Evolutionary conservation across 2,113 vertebrate species (phyloP), one percentile per base, ranked within the genome.

Genomic region (Ibidorhyncha struthersii): DNA sequence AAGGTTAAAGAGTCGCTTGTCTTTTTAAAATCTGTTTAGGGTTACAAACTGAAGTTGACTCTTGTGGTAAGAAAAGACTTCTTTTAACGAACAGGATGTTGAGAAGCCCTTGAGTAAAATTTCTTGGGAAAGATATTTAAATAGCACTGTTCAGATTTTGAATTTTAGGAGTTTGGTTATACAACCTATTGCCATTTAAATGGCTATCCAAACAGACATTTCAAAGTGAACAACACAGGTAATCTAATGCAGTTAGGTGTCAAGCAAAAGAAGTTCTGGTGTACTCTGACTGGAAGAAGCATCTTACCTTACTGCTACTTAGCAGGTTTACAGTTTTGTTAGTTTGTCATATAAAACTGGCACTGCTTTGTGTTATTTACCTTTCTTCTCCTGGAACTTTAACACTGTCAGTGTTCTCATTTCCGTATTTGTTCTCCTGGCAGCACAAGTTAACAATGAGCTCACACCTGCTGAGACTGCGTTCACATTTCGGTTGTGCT

Each of bases 381-480:
- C 73, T 94, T 89, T 59, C 38, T 89, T 80, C 56, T 94, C 89
- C 91, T 55, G 83, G 59, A 94, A 92, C 72, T 85, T 92, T 87
- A 86, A 89, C 34, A 74, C 22, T 72, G 62, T 74, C 89, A 94
- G 45, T n/a, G 65, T 89, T 83, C 74, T 90, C 81, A 88, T 85
- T 95, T 92, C 66, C 1, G 0, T 56, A 72, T 41, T 80, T 90
- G 73, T 76, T 73, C 70, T 95, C 91, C 74, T 96, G 78, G 78
- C 63, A 96, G 89, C 50, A 83, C 49, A 95, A 93, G 40, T 94
- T 66, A 92, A 95, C 58, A 93, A 76, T 78, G 76, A 95, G 69
- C 53, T 92, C 84, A 74, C 59, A 82, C 50, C 47, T 92, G 74
- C 90, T 70, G 50, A 61, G 17, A 53, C 30, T 77, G 18, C 52